phyloP scores from a whole-genome alignment of 2,888 invertebrate species.

The Caenorhabditis japonica region DNA sequence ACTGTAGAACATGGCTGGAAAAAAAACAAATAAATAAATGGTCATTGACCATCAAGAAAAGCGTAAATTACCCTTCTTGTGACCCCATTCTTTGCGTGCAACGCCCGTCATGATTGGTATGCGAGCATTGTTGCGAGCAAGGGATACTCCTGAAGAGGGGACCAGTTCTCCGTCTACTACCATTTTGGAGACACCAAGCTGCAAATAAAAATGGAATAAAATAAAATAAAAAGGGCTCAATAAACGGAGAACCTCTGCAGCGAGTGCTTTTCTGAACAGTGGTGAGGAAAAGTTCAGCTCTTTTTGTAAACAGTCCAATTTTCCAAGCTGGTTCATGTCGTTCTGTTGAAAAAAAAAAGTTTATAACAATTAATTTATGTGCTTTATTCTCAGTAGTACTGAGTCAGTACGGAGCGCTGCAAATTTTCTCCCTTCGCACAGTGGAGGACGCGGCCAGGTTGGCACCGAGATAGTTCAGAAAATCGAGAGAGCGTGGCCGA shows the following conservation, averaged over 20 bases:
- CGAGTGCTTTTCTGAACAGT: conserved; percentile 72
- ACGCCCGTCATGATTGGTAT: conserved; percentile 77
- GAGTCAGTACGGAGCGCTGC: too few species aligned
- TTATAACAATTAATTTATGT: too few species aligned
- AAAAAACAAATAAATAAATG: too few species aligned
- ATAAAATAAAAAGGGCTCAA: too few species aligned
- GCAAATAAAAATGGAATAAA: neutral
- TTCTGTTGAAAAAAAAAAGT: too few species aligned
- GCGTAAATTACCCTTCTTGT: conserved; percentile 73
- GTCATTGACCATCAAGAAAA: conserved; percentile 26
- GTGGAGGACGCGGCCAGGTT: too few species aligned
- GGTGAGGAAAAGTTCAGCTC: conserved; percentile 73
- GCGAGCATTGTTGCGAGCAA: conserved; percentile 67
- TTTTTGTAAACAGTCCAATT: conserved; percentile 70
- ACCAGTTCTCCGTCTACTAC: conserved; percentile 77
- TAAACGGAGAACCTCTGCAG: conserved; percentile 75
- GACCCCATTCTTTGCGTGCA: conserved; percentile 76
- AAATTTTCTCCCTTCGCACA: too few species aligned
- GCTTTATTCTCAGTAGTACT: too few species aligned
- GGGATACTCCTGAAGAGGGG: conserved; percentile 63
- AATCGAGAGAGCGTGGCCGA: too few species aligned
- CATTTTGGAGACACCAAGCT: conserved; percentile 77
- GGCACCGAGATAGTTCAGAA: too few species aligned
- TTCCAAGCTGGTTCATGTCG: conserved; percentile 47
- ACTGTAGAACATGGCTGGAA: conserved; percentile 74